Evolutionary conservation across 2,888 invertebrate genomes (phyloP), one percentile per base, ranked within the genome.

Genomic region (Pachliopta kotzebuea): DNA sequence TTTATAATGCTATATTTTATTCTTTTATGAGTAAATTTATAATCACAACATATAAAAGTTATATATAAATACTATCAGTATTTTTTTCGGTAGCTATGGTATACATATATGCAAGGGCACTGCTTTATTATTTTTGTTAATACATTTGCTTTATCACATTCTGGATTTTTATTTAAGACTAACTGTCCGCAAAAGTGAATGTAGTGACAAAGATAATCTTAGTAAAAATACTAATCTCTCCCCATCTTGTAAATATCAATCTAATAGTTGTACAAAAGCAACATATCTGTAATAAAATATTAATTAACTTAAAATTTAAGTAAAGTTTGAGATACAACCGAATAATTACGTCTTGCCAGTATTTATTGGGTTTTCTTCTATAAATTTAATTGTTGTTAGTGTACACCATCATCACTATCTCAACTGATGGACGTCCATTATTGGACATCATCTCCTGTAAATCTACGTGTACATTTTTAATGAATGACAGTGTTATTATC

Each of bases 171-270:
- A 90, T 91, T 92, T 91, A 69, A 74, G 79, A 92, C 92, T 92
- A 92, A 92, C 92, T 84, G 87, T 89, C 87, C 75, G 70, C 66
- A 79, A 74, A 90, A 89, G 89, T 90, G 74, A 90, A 91, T 90
- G 90, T 91, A 86, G 83, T 85, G 77, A 75, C 89, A 86, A 85
- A 86, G 84, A 81, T 88, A 83, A 83, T 80, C 75, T 58, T 26
- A 61, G 58, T 53, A 26, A 66, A 61, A 64, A 65, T 29, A 61
- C 65, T 68, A 71, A 70, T 72, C 66, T 61, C n/a, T 68, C 62
- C 72, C 72, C 70, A 55, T 3, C 29, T 26, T 67, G 62, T 56
- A 45, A 53, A 54, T 53, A 23, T 66, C 20, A 52, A 52, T 21
- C 11, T 52, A 52, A 50, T 50, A 7, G 21, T 21, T 52, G 50